Conservation (phyloP, 1,140 invertebrate species). For the Procambarus clarkii region DNA sequence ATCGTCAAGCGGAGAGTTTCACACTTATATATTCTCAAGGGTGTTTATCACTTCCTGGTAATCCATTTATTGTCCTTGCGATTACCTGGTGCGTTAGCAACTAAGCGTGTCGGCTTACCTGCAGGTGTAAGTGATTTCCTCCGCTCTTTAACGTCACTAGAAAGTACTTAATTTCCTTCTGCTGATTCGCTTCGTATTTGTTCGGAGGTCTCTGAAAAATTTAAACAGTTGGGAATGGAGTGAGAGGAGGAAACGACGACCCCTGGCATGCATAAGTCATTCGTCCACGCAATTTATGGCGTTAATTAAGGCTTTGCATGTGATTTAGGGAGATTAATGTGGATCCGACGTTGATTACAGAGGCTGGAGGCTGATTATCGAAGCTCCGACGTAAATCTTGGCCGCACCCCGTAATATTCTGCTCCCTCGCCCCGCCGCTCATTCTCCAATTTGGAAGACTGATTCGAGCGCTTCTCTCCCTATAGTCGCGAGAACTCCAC, state of each 20-base stretch:
- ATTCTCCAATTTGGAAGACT: conserved; percentile 55
- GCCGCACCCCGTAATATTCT: conserved; percentile 55
- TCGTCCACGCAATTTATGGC: conserved; percentile 53
- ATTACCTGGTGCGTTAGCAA: neutral
- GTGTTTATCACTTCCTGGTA: too few relatives aligned
- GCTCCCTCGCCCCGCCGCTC: conserved; percentile 30
- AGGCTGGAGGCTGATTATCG: conserved; percentile 64
- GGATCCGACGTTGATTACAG: conserved; percentile 64
- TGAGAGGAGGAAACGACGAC: neutral
- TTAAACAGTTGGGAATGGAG: neutral
- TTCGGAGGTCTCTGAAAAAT: too few relatives aligned
- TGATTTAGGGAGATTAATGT: conserved; percentile 68
- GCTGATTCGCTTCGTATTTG: neutral
- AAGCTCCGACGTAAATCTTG: conserved; percentile 59
- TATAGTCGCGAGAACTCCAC: conserved; percentile 16
- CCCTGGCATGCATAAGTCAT: conserved; percentile 46
- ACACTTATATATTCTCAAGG: conserved; percentile 7
- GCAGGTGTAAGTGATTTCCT: too few relatives aligned
- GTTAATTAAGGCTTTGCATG: conserved; percentile 59
- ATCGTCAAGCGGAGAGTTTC: conserved; percentile 32
- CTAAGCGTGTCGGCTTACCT: too few relatives aligned
- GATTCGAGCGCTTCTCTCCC: conserved; percentile 41
- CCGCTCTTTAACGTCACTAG: too few relatives aligned
- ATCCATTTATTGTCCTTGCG: neutral
- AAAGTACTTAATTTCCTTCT: too few relatives aligned